A percentile compares a stretch with the other conserved stretches of the same genome.
These are phyloP conservation scores for Pelochelys cantorii DNA, from an alignment of 2,797 vertebrate species.

Conservation along the genomic window DNA sequence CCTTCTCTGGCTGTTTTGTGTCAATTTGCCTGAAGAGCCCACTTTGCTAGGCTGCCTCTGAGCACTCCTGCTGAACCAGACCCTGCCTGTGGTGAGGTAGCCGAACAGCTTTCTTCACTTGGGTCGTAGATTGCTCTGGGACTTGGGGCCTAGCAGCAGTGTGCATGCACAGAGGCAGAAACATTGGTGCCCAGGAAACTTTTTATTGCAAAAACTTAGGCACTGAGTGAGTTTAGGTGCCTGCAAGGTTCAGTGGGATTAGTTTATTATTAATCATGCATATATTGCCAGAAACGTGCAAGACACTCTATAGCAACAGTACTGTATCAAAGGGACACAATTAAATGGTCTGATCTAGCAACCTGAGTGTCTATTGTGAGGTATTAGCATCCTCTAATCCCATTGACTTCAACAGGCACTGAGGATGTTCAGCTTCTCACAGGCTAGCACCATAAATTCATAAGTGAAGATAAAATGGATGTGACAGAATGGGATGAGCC, in stretches of 20 bases:
- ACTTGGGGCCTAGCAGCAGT: no score
- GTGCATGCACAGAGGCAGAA: background rate
- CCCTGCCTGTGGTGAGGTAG: no score
- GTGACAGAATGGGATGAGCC: background rate
- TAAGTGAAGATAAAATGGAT: background rate
- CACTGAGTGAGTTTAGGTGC: background rate
- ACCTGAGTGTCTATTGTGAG: background rate
- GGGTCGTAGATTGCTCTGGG: background rate
- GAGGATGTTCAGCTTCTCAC: background rate
- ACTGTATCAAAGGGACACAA: background rate
- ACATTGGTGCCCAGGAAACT: background rate
- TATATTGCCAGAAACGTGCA: background rate
- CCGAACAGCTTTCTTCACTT: background rate
- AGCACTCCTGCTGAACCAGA: background rate
- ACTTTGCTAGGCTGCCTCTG: background rate
- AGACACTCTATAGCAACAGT: background rate
- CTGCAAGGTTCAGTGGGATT: background rate
- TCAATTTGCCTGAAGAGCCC: background rate
- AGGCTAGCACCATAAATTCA: background rate
- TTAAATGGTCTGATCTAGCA: background rate
- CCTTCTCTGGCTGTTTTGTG: background rate
- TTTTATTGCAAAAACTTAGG: background rate
- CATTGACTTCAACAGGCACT: background rate
- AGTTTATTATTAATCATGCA: background rate
- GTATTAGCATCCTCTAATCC: background rate